These are phyloP conservation scores for Hyaena hyaena DNA, from an alignment of 2,113 vertebrate species.

Conservation along the genomic window DNA sequence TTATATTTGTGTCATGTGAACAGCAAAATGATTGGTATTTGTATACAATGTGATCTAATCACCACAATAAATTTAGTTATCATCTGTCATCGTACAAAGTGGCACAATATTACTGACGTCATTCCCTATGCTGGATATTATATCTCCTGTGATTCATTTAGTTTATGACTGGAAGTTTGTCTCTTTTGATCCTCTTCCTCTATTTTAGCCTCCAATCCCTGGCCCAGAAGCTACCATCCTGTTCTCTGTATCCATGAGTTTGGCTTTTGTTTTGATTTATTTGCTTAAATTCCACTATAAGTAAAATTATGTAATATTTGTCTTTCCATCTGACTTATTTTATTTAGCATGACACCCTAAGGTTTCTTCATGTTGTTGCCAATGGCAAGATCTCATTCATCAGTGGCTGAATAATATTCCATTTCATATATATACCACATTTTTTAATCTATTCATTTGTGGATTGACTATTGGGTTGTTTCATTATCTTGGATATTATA, in stretches of 20 bases:
- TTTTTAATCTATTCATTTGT: not conserved
- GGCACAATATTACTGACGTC: not conserved
- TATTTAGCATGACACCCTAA: not conserved
- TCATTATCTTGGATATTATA: not conserved
- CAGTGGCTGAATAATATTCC: not conserved
- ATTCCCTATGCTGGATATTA: not conserved
- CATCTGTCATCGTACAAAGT: not conserved
- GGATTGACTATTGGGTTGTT: not conserved
- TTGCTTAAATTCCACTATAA: not conserved
- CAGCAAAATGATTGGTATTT: not conserved
- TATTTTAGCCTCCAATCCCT: not conserved
- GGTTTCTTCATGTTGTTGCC: not conserved
- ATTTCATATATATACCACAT: not conserved
- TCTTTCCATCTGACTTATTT: not conserved
- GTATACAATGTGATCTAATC: not conserved
- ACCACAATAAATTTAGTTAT: not conserved
- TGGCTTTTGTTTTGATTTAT: not conserved
- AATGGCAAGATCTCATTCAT: not conserved
- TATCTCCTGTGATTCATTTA: not conserved
- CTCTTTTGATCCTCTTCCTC: not conserved
- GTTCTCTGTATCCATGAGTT: not conserved
- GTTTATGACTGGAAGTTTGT: not conserved
- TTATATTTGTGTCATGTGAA: not conserved
- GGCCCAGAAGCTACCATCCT: not conserved
- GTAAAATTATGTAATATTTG: not conserved